These are phyloP conservation scores for Vanessa atalanta DNA, from an alignment of 1,140 invertebrate genomes.

Conservation along the genomic window DNA sequence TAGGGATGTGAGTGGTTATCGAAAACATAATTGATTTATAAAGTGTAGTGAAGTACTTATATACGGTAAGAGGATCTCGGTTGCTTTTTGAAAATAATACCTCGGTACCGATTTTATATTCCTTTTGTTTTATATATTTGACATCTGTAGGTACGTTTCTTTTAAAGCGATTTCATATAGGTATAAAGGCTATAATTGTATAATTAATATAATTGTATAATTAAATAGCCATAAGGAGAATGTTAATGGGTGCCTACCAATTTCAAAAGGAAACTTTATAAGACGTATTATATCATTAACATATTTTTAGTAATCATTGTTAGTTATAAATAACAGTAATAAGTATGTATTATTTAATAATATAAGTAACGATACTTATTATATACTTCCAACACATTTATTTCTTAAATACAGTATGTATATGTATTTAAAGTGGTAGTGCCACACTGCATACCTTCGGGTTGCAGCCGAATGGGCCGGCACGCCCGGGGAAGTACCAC, in stretches of 20 bases:
- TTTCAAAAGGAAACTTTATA: not conserved
- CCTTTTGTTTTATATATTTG: slow-evolving; percentile 30
- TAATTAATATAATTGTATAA: not conserved
- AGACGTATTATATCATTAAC: not conserved
- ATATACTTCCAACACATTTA: too few species aligned
- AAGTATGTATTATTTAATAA: not conserved
- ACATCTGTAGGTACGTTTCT: slow-evolving; percentile 20
- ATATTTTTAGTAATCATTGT: too few species aligned
- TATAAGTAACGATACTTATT: too few species aligned
- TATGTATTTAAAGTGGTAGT: too few species aligned
- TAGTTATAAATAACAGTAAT: not conserved
- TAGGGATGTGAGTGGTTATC: slow-evolving; percentile 64
- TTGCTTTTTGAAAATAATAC: slow-evolving; percentile 40
- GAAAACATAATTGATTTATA: slow-evolving; percentile 67
- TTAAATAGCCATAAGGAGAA: not conserved
- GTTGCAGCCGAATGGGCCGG: too few species aligned
- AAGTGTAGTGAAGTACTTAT: slow-evolving; percentile 27
- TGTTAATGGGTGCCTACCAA: too few species aligned
- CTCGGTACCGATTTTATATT: slow-evolving; percentile 13
- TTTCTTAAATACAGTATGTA: too few species aligned
- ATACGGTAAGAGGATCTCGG: slow-evolving; percentile 33
- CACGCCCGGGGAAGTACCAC: too few species aligned
- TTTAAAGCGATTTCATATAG: not conserved
- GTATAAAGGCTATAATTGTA: not conserved
- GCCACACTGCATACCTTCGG: too few species aligned